Evolutionary conservation across 23 tunicate species (phyloP), one percentile per base, ranked within the genome.

Genomic region (Diplosoma virens): DNA sequence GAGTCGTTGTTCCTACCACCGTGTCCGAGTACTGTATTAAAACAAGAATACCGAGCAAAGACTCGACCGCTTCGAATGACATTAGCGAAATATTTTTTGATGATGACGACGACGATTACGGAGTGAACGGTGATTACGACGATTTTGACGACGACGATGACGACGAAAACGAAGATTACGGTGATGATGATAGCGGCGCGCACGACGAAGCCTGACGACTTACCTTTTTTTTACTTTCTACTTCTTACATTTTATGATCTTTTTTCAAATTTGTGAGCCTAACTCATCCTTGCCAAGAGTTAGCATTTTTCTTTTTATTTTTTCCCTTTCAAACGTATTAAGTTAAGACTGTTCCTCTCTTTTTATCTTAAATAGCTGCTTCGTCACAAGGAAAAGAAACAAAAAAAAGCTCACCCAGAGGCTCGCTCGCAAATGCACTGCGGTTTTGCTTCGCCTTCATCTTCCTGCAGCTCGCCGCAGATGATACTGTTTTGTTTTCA

Each of bases 21-120:
- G 79, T 94, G 52, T 97, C 86, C 21, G 99, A 88, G 28, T 94
- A 94, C 74, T 94, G 99, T 63, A 83, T 94, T 17, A 88, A 83
- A 35, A 87, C 94, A 16, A 61, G 93, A 37, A 59, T 81, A 35
- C 93, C 93, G 14, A 81, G 87, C 84, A 93, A 86, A 70, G 98
- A 93, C 81, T 76, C 93, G 27, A 77, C 35, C 66, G 89, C 78
- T 46, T 77, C 87, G 1, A 70, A 65, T 30, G 80, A 85, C 69
- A 85, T 86, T 60, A 80, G 85, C 34, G 86, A 90, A 76, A 75
- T 83, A 32, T 83, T 75, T 75, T 84, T 66, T 74, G 86, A 77
- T 32, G 93, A 85, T 30, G 85, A 46, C 67, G 95, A 87, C 61
- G 82, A 85, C 60, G 87, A 82, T 71, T 78, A 82, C 59, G 96